Evolutionary conservation across 2,113 vertebrate species (phyloP).

Genomic region (Dasyprocta punctata): DNA sequence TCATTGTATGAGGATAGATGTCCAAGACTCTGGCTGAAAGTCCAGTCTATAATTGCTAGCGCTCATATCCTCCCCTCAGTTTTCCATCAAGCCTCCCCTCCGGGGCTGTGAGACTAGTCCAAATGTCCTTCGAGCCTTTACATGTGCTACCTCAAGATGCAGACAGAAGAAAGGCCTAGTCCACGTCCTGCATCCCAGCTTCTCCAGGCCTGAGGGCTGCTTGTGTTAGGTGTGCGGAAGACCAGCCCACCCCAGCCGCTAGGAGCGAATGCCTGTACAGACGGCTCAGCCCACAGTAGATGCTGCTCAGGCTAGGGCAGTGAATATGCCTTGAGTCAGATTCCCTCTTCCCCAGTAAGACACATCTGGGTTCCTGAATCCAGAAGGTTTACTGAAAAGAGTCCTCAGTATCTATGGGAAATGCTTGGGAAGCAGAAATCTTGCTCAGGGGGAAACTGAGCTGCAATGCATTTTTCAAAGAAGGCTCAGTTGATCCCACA

Average conservation of each 20-base stretch:
- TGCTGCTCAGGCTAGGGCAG: background rate
- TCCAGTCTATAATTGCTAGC: background rate
- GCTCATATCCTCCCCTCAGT: background rate
- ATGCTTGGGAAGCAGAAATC: background rate
- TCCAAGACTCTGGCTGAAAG: background rate
- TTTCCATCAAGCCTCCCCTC: background rate
- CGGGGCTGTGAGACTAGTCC: background rate
- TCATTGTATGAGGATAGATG: background rate
- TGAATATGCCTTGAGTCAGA: background rate
- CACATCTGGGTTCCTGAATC: background rate
- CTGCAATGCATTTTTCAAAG: background rate
- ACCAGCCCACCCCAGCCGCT: too few species aligned
- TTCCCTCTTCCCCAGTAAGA: background rate
- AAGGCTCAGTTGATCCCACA: background rate
- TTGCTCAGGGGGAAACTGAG: background rate
- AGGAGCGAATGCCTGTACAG: rapidly evolving
- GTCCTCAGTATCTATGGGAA: background rate
- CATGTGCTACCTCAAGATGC: background rate
- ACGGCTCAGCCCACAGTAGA: background rate
- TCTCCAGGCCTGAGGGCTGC: background rate
- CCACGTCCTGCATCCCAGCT: background rate
- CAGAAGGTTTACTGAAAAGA: background rate
- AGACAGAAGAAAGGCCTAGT: background rate
- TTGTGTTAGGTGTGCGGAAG: background rate
- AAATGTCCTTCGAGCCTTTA: background rate